Percentiles rank a stretch among this genome's conserved stretches.
These are phyloP conservation scores for Hydrophis major DNA, from an alignment of 2,797 vertebrate species.

Conservation along the genomic window DNA sequence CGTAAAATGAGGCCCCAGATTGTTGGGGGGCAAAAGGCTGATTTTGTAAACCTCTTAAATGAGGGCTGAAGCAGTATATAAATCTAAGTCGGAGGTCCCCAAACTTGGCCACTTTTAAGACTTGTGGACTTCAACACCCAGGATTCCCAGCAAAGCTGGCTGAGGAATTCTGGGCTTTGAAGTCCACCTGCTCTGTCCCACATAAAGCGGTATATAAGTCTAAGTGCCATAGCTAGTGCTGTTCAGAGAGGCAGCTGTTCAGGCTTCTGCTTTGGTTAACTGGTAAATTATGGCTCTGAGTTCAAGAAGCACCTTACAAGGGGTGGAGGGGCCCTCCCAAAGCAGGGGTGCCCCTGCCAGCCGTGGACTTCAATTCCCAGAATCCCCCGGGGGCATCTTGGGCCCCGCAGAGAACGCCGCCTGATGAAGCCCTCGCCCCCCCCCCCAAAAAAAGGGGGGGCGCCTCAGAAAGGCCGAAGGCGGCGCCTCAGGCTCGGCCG, in stretches of 20 bases:
- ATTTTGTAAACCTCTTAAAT: no score
- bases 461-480: neutral
- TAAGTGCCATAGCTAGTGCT: neutral
- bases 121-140: no score
- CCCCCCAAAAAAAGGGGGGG: no score
- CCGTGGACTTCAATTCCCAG: neutral
- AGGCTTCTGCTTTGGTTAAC: neutral
- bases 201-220: no score
- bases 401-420: neutral
- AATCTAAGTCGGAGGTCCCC: no score
- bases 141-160: no score
- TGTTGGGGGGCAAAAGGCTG: no score
- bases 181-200: no score
- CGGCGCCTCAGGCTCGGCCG: neutral
- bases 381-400: neutral
- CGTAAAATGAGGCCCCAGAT: neutral
- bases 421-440: neutral
- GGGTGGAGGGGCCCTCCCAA: neutral
- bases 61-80: neutral
- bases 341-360: neutral
- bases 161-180: no score
- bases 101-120: no score
- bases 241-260: neutral
- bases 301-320: neutral
- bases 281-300: neutral